Evolutionary conservation across 2,888 invertebrate genomes (phyloP).

Genomic region (Hecatera dysodea): DNA sequence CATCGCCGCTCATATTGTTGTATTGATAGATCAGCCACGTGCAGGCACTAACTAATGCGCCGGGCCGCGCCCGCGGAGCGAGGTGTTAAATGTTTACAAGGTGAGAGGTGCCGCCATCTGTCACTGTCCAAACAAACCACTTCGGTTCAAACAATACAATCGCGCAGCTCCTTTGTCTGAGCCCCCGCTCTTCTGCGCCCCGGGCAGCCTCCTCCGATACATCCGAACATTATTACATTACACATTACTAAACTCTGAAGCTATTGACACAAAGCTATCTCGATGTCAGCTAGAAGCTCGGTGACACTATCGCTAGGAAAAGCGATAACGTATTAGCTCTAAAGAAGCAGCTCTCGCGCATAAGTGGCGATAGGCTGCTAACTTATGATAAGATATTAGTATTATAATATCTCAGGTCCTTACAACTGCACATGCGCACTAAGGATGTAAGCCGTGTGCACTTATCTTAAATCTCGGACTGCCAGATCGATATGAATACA

Average conservation of each 20-base stretch:
- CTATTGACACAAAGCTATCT: constrained; percentile 8
- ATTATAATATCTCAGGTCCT: constrained; percentile 30
- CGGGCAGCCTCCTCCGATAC: background rate
- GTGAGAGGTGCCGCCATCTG: constrained; percentile 78
- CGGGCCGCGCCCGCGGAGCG: constrained; percentile 53
- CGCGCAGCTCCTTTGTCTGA: constrained; percentile 60
- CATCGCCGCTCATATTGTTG: constrained; percentile 77
- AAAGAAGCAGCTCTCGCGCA: constrained; percentile 24
- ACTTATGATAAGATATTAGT: constrained; percentile 31
- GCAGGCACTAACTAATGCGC: constrained; percentile 67
- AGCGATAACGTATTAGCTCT: constrained; percentile 23
- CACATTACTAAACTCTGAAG: background rate
- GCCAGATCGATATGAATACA: constrained; percentile 33
- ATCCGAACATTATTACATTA: background rate
- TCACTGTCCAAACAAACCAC: constrained; percentile 79
- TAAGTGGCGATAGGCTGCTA: constrained; percentile 45
- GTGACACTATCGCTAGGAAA: constrained; percentile 12
- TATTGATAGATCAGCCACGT: constrained; percentile 62
- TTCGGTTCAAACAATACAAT: constrained; percentile 67
- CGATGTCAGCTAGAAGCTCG: background rate
- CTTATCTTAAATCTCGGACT: constrained; percentile 38
- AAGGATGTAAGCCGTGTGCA: constrained; percentile 24
- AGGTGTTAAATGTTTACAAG: constrained; percentile 86
- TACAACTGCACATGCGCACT: constrained; percentile 17
- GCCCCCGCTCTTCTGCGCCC: background rate